Evolutionary conservation across 2,113 vertebrate genomes (phyloP).

Genomic region (Leucoraja erinaceus): DNA sequence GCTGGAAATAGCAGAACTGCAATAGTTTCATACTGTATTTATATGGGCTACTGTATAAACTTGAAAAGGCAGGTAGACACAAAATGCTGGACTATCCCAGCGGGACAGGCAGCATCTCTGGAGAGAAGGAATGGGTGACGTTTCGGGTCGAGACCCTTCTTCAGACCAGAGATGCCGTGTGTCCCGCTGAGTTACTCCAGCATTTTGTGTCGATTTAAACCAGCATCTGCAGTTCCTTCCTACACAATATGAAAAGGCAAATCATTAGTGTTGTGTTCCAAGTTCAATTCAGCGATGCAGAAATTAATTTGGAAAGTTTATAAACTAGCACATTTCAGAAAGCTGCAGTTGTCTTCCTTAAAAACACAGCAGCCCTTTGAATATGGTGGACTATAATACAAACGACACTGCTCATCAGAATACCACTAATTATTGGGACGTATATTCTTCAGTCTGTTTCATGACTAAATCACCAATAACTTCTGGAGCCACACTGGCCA

Average conservation of each 20-base stretch:
- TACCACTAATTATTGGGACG: slow-evolving; percentile 56
- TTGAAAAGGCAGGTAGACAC: no score
- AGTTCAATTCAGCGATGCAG: not conserved
- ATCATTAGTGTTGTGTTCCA: not conserved
- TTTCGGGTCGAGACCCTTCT: no score
- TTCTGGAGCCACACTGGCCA: slow-evolving; percentile 73
- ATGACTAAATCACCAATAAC: slow-evolving; percentile 73
- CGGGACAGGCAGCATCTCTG: no score
- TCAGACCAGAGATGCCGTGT: no score
- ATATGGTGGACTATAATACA: not conserved
- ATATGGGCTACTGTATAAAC: not conserved
- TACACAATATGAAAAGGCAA: no score
- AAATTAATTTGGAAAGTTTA: not conserved
- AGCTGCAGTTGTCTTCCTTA: not conserved
- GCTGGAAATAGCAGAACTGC: not conserved
- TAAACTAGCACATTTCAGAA: not conserved
- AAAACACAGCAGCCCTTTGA: not conserved
- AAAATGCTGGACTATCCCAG: no score
- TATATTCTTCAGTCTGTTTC: slow-evolving; percentile 69
- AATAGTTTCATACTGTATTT: not conserved
- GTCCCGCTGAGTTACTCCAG: no score
- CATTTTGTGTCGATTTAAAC: no score
- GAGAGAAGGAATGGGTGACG: no score
- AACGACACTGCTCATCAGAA: slow-evolving; percentile 57
- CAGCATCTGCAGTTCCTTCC: no score